Base-by-base conservation (phyloP, 2,888 invertebrate species). In the Acrobasis suavella region DNA sequence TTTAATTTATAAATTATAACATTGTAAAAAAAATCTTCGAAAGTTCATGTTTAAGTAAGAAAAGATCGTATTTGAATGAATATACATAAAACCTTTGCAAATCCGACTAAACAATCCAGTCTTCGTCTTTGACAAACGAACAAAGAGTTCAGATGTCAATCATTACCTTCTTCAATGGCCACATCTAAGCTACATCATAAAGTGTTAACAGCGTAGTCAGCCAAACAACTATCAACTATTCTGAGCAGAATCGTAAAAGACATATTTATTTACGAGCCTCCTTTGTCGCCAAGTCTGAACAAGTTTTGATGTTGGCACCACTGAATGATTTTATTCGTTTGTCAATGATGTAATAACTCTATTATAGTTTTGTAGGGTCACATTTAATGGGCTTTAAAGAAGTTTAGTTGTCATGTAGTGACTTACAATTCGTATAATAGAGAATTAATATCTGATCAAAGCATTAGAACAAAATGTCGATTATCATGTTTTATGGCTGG, bases 211-310 rank as follows among this genome's bases (percentile, higher is more conserved):
- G 46, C n/a, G 46, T n/a, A 46, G 46, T 14, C 14, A 12, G 46
- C n/a, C 46, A 7, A 6, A 7, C 46, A n/a, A 14, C 46, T n/a
- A 14, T n/a, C n/a, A 9, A 42, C 49, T 50, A 61, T 54, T 54
- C 54, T 17, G 49, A 55, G 37, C 49, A 10, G 16, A 42, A 32
- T 62, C 62, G 50, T 62, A 55, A 62, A 67, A 64, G 62, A 65
- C 62, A 58, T 64, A 64, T 64, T 67, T 64, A 65, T 70, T 68
- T 70, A 70, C 67, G 68, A 68, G 60, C 62, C 62, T 64, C 65
- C 55, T 62, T 67, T 66, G 67, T 67, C 62, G 52, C 54, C 60
- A 61, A 60, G 65, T 65, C 66, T 61, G 60, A 64, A 58, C 59
- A 55, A 70, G 66, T 68, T 70, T 69, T 68, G 65, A 68, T 62